Evolutionary conservation across 2,113 vertebrate genomes (phyloP).

Genomic region (Aphelocoma coerulescens): DNA sequence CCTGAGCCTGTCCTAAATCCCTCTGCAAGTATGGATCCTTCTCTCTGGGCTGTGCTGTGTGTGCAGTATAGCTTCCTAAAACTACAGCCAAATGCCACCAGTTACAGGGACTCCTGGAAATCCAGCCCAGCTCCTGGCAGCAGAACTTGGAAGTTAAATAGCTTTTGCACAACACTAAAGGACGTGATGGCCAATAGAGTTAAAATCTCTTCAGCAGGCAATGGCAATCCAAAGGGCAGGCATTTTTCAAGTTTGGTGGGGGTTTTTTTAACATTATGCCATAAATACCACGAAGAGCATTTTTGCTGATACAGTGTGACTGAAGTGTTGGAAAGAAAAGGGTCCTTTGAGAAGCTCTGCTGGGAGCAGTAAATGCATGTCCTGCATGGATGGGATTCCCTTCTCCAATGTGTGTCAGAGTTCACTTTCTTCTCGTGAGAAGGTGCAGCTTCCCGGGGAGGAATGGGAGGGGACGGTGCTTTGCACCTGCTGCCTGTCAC

Average conservation of each 20-base stretch:
- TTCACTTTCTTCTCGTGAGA: neutral
- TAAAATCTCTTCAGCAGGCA: neutral
- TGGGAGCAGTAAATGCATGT: neutral
- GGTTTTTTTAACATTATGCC: rapidly evolving
- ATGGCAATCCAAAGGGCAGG: neutral
- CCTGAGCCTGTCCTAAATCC: neutral
- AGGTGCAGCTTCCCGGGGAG: neutral
- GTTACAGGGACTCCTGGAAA: neutral
- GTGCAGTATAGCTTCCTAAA: neutral
- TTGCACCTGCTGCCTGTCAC: neutral
- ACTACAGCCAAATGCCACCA: neutral
- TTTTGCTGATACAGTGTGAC: neutral
- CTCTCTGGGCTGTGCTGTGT: neutral
- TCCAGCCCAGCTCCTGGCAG: neutral
- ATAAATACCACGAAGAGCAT: neutral
- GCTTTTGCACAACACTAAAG: neutral
- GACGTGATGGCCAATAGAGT: neutral
- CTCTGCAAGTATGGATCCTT: neutral
- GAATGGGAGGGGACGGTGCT: neutral
- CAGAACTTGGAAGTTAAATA: neutral
- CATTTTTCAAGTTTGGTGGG: neutral
- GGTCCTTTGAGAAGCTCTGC: neutral
- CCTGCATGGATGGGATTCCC: neutral
- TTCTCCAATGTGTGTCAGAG: neutral
- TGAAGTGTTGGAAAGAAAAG: neutral